A percentile compares a stretch with the other conserved stretches of the same genome.
Evolutionary conservation across 2,113 vertebrate genomes (phyloP).

Genomic region (Tachycineta bicolor): DNA sequence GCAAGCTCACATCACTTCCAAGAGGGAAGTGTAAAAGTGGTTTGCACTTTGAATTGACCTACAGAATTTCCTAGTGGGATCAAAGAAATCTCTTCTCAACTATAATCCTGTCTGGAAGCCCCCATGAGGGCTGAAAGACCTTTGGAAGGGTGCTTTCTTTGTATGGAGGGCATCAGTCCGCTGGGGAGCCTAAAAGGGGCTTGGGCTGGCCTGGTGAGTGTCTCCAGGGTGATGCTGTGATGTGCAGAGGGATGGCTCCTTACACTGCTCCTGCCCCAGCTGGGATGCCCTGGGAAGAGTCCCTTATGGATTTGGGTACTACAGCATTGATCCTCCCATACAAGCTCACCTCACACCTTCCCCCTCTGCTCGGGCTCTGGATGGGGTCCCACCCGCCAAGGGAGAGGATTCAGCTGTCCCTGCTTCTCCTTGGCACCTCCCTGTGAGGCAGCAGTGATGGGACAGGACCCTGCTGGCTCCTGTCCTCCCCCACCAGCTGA

Average conservation of each 20-base stretch:
- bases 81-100: neutral
- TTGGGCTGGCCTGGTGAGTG: neutral
- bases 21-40: neutral
- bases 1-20: neutral
- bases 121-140: neutral
- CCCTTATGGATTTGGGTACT: neutral
- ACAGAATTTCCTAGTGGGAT: neutral
- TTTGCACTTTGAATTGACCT: neutral
- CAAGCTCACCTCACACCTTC: neutral
- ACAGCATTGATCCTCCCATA: neutral
- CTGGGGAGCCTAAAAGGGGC: neutral
- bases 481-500: neutral
- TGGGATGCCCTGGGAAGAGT: neutral
- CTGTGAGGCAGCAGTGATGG: neutral
- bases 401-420: neutral
- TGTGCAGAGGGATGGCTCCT: neutral
- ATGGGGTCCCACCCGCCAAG: neutral
- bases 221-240: neutral
- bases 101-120: neutral
- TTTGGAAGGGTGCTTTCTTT: neutral
- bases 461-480: neutral
- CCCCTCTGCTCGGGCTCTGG: neutral
- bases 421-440: accelerated
- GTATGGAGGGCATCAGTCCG: neutral
- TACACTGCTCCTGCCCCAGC: neutral